A percentile compares a stretch with the other conserved stretches of the same genome.
These are phyloP conservation scores for Myxocyprinus asiaticus DNA, from an alignment of 2,113 vertebrate species.

Conservation along the genomic window DNA sequence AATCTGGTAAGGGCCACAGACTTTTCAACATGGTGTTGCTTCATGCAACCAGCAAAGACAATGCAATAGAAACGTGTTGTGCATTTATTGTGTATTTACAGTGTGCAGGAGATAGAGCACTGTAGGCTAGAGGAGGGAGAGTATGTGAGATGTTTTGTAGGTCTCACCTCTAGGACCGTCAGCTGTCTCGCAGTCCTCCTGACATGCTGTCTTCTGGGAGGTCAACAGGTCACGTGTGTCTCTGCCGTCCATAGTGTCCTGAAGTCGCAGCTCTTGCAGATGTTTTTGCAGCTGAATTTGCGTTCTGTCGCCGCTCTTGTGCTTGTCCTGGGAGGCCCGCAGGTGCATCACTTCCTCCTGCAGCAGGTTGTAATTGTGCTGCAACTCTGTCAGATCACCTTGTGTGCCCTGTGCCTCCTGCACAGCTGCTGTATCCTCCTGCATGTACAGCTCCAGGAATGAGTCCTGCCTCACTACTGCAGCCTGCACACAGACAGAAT, in stretches of 20 bases:
- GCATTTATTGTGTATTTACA: not conserved
- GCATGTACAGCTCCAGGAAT: constrained; percentile 76
- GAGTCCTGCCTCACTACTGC: constrained; percentile 86
- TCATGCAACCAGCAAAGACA: no score
- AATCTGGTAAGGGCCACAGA: no score
- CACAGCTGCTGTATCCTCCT: constrained; percentile 52
- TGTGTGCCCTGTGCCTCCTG: no score
- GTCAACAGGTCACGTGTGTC: constrained; percentile 65
- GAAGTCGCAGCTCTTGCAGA: constrained; percentile 55
- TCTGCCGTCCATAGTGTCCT: constrained; percentile 24
- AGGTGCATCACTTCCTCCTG: no score
- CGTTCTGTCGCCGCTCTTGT: constrained; percentile 76
- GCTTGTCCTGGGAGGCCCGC: constrained; percentile 56
- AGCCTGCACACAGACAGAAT: constrained; percentile 67
- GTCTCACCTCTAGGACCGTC: constrained; percentile 78
- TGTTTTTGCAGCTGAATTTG: constrained; percentile 65
- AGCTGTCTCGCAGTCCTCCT: constrained; percentile 76
- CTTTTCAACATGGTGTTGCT: no score
- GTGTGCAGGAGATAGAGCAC: not conserved
- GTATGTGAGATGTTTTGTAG: no score
- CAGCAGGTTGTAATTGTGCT: no score
- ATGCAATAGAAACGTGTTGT: no score
- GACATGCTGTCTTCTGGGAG: constrained; percentile 65
- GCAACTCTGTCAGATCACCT: no score
- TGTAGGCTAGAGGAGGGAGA: not conserved